A percentile compares a stretch with the other conserved stretches of the same genome.
phyloP scores from a whole-genome alignment of 2,888 invertebrate species.

The Cryptophagus acutangulus region DNA sequence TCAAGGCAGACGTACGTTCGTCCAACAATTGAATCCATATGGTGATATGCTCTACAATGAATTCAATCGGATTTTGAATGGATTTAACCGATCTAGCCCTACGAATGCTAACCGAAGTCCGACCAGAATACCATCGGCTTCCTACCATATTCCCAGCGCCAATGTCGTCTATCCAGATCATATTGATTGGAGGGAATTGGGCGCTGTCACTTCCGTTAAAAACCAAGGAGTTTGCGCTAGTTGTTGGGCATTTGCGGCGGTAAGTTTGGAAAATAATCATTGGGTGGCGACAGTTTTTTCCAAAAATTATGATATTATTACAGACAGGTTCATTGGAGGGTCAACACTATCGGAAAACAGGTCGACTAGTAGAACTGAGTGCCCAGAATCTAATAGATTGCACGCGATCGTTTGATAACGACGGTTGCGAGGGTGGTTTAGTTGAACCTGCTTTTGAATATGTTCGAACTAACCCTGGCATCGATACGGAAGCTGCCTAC shows the following conservation, averaged over 20 bases:
- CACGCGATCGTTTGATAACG: constrained; percentile 49
- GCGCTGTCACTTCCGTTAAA: constrained; percentile 43
- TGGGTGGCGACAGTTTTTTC: not conserved
- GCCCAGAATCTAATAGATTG: constrained; percentile 57
- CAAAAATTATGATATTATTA: constrained; percentile 14
- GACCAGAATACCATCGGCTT: constrained; percentile 22
- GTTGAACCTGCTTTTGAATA: constrained; percentile 53
- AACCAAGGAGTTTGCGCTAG: constrained; percentile 42
- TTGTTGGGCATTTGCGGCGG: constrained; percentile 47
- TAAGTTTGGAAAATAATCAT: constrained; percentile 32
- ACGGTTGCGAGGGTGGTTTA: constrained; percentile 53
- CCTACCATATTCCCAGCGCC: constrained; percentile 40
- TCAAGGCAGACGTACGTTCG: constrained; percentile 35
- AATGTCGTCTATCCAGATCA: constrained; percentile 40
- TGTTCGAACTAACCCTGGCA: constrained; percentile 51
- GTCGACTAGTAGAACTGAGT: constrained; percentile 51
- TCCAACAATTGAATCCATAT: constrained; percentile 40
- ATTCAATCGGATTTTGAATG: constrained; percentile 40
- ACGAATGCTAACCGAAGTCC: constrained; percentile 30
- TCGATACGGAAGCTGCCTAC: constrained; percentile 53
- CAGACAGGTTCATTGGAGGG: constrained; percentile 58
- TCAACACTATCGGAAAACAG: constrained; percentile 52
- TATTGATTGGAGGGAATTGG: constrained; percentile 44
- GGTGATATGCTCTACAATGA: constrained; percentile 44
- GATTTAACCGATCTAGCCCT: constrained; percentile 43